A percentile compares a stretch with the other conserved stretches of the same genome.
phyloP scores from a whole-genome alignment of 2,888 invertebrate genomes.

The Scelioninae gen. 2 region DNA sequence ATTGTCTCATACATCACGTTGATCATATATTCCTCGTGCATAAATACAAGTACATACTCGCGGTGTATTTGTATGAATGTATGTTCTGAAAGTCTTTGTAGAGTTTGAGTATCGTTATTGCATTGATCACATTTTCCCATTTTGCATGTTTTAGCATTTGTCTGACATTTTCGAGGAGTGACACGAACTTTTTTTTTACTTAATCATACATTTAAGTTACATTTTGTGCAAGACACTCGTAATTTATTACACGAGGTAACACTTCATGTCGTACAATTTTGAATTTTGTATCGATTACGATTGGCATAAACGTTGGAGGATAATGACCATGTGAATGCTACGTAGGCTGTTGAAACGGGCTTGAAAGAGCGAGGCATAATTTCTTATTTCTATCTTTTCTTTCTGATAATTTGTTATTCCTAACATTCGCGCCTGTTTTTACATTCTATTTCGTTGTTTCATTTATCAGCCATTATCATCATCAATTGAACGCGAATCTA shows the following conservation, averaged over 20 bases:
- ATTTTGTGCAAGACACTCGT: not conserved
- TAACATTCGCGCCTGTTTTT: not conserved
- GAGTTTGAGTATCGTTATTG: conserved; percentile 63
- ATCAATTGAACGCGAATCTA: not conserved
- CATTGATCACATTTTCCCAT: conserved; percentile 63
- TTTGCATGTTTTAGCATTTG: conserved; percentile 65
- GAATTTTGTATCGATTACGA: not conserved
- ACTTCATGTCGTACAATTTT: not conserved
- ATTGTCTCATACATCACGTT: conserved; percentile 63
- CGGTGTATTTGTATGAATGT: conserved; percentile 15
- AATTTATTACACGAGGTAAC: not conserved
- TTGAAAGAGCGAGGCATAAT: conserved; percentile 6
- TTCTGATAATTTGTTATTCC: not conserved
- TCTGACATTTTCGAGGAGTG: conserved; percentile 27
- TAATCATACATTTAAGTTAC: not conserved
- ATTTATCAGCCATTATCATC: conserved; percentile 7
- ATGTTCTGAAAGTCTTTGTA: conserved; percentile 57
- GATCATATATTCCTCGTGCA: conserved; percentile 61
- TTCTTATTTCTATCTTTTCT: not conserved
- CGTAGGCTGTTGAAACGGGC: conserved; percentile 8
- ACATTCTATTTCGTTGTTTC: not conserved
- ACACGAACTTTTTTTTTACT: conserved; percentile 8
- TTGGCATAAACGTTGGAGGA: conserved; percentile 13
- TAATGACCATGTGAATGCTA: conserved; percentile 19
- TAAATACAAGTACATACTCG: conserved; percentile 31